A percentile compares a stretch with the other conserved stretches of the same genome.
Evolutionary conservation across 1,140 invertebrate species (phyloP).

Genomic region (Diorhabda sublineata): DNA sequence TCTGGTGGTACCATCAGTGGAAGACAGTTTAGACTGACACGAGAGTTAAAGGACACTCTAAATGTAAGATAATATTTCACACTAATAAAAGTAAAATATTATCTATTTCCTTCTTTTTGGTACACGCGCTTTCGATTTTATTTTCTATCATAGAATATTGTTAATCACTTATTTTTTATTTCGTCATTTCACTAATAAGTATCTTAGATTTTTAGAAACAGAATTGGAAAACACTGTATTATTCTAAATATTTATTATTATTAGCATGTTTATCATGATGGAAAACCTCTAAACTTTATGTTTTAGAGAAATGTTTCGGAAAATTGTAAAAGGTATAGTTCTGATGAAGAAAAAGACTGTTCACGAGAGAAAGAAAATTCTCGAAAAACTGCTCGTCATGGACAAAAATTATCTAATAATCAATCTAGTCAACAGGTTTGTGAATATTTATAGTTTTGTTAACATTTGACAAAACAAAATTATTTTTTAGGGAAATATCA

Average conservation of each 20-base stretch:
- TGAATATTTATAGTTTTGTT: too few relatives aligned
- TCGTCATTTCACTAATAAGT: too few relatives aligned
- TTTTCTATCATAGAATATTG: too few relatives aligned
- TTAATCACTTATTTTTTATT: too few relatives aligned
- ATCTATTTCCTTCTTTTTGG: too few relatives aligned
- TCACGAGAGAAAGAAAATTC: background rate
- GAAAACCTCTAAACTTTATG: background rate
- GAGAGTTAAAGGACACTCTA: background rate
- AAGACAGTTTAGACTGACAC: constrained; percentile 22
- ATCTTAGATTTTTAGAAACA: too few relatives aligned
- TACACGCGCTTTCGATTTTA: too few relatives aligned
- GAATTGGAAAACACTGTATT: too few relatives aligned
- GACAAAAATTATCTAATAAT: constrained; percentile 20
- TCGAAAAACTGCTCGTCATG: background rate
- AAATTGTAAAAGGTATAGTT: background rate
- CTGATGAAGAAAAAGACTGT: background rate
- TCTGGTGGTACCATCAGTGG: constrained; percentile 74
- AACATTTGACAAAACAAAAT: too few relatives aligned
- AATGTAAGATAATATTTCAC: too few relatives aligned
- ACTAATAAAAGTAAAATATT: too few relatives aligned
- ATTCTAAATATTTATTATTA: background rate
- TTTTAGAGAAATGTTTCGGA: background rate
- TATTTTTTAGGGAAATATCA: too few relatives aligned
- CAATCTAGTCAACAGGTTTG: constrained; percentile 25
- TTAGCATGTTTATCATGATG: background rate